Evolutionary conservation across 2,888 invertebrate genomes (phyloP).

Genomic region (Epistrophe grossulariae): DNA sequence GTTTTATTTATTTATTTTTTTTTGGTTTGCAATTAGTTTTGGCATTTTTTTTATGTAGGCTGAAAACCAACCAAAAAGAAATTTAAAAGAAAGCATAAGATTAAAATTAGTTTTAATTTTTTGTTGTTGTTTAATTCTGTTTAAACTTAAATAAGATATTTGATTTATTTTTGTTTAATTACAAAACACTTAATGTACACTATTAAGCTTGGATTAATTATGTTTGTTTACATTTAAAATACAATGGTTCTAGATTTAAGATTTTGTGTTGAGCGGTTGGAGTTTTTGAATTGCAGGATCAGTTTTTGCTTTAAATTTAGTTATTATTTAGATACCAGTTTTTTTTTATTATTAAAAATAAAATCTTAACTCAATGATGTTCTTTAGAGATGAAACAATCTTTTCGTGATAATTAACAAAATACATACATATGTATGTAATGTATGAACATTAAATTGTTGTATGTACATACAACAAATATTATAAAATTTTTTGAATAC

Average conservation of each 20-base stretch:
- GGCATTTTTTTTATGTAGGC: constrained; percentile 68
- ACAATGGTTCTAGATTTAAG: constrained; percentile 64
- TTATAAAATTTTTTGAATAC: too few relatives aligned
- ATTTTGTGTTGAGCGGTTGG: constrained; percentile 16
- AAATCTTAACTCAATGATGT: too few relatives aligned
- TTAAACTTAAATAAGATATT: constrained; percentile 49
- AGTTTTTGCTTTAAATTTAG: background rate
- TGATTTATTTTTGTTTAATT: constrained; percentile 29
- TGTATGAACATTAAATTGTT: too few relatives aligned
- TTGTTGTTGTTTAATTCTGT: constrained; percentile 32
- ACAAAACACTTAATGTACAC: constrained; percentile 44
- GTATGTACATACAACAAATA: too few relatives aligned
- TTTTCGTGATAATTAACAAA: too few relatives aligned
- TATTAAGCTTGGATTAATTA: constrained; percentile 44
- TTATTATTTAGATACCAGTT: background rate
- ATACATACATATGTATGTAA: too few relatives aligned
- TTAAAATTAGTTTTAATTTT: constrained; percentile 60
- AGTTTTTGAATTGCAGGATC: background rate
- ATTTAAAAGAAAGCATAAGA: constrained; percentile 75
- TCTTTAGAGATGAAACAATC: too few relatives aligned
- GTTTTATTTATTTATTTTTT: too few relatives aligned
- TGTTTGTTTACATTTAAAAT: constrained; percentile 40
- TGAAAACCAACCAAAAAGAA: constrained; percentile 75
- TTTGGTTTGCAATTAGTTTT: constrained; percentile 68
- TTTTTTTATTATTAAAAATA: too few relatives aligned